Percentiles rank a stretch among this genome's conserved stretches.
phyloP scores from a whole-genome alignment of 2,888 invertebrate species.

The Protophormia terraenovae region DNA sequence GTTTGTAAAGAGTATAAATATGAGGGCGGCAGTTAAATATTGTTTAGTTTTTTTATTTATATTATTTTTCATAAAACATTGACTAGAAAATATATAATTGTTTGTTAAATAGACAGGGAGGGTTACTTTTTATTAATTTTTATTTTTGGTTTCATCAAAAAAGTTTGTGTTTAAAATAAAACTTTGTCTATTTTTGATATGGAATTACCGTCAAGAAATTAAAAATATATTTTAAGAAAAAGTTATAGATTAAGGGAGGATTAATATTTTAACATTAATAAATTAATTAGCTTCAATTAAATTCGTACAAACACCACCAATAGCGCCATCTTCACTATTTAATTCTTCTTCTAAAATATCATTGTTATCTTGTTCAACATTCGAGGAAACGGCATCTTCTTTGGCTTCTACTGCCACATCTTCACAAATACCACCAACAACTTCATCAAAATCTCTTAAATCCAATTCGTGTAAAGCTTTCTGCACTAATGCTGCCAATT shows the following conservation, averaged over 20 bases:
- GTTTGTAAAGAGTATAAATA: constrained; percentile 29
- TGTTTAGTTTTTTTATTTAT: constrained; percentile 20
- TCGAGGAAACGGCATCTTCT: constrained; percentile 21
- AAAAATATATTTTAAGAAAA: neutral
- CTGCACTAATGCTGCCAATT: constrained; percentile 84
- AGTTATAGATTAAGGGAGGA: neutral
- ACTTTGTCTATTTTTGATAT: constrained; percentile 51
- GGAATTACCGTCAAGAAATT: constrained; percentile 28
- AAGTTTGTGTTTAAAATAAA: constrained; percentile 5
- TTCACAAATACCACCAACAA: constrained; percentile 69
- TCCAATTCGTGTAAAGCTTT: constrained; percentile 82
- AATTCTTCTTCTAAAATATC: constrained; percentile 55
- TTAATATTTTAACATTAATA: neutral
- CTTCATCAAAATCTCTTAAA: constrained; percentile 78
- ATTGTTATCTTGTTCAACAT: neutral
- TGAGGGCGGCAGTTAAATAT: constrained; percentile 66
- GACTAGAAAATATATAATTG: constrained; percentile 67
- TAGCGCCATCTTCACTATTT: constrained; percentile 65
- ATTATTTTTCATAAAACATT: constrained; percentile 46
- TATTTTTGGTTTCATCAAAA: neutral
- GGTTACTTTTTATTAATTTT: neutral
- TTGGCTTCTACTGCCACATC: constrained; percentile 56
- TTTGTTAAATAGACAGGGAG: constrained; percentile 22
- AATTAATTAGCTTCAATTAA: constrained; percentile 62
- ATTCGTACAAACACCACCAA: constrained; percentile 59